phyloP scores from a whole-genome alignment of 2,888 invertebrate species.

The Scelioninae gen. 2 region DNA sequence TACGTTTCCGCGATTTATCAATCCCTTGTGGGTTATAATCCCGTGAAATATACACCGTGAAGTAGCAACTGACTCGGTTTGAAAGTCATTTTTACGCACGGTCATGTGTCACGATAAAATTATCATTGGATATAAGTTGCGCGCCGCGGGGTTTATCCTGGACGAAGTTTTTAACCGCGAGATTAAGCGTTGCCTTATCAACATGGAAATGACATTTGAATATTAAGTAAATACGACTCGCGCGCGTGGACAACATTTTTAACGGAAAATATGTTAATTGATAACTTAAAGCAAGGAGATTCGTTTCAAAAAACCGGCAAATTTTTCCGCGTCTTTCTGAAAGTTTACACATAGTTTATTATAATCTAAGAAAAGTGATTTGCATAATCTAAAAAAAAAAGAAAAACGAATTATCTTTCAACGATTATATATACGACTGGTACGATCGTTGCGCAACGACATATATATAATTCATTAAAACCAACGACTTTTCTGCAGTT shows the following conservation, averaged over 20 bases:
- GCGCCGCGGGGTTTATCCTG: slow-evolving; percentile 14
- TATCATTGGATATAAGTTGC: slow-evolving; percentile 26
- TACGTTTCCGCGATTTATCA: slow-evolving; percentile 23
- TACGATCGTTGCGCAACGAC: slow-evolving; percentile 22
- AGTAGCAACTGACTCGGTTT: slow-evolving; percentile 7
- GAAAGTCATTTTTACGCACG: slow-evolving; percentile 19
- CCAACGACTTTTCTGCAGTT: slow-evolving; percentile 18
- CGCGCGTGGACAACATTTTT: no score
- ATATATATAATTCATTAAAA: slow-evolving; percentile 20
- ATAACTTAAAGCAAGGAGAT: no score
- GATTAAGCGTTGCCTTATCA: slow-evolving; percentile 1
- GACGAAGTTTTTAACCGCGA: slow-evolving; percentile 1
- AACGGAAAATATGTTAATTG: no score
- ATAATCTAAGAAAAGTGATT: no score
- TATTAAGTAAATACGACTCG: slow-evolving; percentile 14
- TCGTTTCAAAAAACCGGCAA: neutral
- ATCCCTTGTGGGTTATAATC: slow-evolving; percentile 22
- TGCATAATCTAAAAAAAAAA: no score
- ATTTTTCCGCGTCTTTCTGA: no score
- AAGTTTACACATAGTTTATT: no score
- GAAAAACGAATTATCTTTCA: no score
- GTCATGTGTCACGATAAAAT: slow-evolving; percentile 27
- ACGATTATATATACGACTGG: no score
- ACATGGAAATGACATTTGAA: slow-evolving; percentile 16
- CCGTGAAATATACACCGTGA: slow-evolving; percentile 33